Evolutionary conservation across 2,888 invertebrate species (phyloP), one percentile per base, ranked within the genome.

Genomic region (Chaetogeoica ovagalla): DNA sequence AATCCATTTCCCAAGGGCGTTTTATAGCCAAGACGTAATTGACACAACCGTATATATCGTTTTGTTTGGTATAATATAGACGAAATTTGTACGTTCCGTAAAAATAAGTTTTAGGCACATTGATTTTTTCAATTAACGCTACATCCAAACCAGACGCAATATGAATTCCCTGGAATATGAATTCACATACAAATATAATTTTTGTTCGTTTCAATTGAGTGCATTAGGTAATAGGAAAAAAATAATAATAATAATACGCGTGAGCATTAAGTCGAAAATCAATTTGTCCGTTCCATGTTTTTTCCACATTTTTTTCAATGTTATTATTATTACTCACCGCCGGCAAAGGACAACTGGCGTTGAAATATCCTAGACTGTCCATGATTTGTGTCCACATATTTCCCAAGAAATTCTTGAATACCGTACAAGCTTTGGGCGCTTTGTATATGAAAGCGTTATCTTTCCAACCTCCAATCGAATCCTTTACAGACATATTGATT

Each of bases 81-180:
- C 59, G 59, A n/a, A 59, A 21, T 59, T 59, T 59, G 59, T 59
- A 59, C 2, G n/a, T n/a, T n/a, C 59, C 59, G n/a, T 59, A 59
- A 21, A 59, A 59, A 59, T 1, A 59, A 8, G 59, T 59, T 8
- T 59, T 59, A 8, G 59, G 59, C 19, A 59, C 2, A 59, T 59
- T 59, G 9, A 19, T 0, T n/a, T 8, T n/a, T 6, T 19, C 7
- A 9, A n/a, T n/a, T n/a, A 59, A 6, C 1, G 0, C n/a, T n/a
- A n/a, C n/a, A 9, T 59, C 21, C 9, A 59, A 2, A n/a, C 21
- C n/a, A n/a, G 6, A 0, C n/a, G n/a, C 0, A 0, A n/a, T 59
- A 59, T 21, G n/a, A 59, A 8, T 8, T 8, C 59, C 59, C 59
- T 59, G 21, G 8, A 59, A 59, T n/a, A 1, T n/a, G 0, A 57